Conservation (phyloP, 2,888 invertebrate species). For the Meandrusa payeni region DNA sequence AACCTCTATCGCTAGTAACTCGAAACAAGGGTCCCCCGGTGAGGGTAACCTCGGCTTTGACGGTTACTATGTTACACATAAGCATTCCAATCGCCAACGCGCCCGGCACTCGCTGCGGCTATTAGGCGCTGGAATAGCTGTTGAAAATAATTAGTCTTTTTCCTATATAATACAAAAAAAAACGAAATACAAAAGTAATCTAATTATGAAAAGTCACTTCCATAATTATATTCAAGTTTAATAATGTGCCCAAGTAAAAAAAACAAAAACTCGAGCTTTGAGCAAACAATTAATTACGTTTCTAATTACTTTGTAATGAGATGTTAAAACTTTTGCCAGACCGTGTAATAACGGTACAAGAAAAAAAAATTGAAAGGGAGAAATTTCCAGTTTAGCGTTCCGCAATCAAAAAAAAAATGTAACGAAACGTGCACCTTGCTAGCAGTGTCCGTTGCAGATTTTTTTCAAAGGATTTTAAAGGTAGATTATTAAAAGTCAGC, state of each 20-base stretch:
- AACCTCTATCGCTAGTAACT: too few relatives aligned
- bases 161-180: neutral
- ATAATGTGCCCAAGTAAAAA: slow-evolving; percentile 4
- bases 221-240: slow-evolving; percentile 1
- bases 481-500: too few relatives aligned
- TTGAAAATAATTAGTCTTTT: neutral
- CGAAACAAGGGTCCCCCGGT: too few relatives aligned
- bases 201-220: slow-evolving; percentile 3
- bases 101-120: neutral
- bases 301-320: slow-evolving; percentile 10
- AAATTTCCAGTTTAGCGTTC: neutral
- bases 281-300: slow-evolving; percentile 10
- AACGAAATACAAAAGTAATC: neutral
- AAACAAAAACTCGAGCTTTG: slow-evolving; percentile 5
- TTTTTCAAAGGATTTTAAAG: too few relatives aligned
- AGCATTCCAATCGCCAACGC: neutral
- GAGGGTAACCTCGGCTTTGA: too few relatives aligned
- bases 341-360: slow-evolving; percentile 4
- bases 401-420: neutral
- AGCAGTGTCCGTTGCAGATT: too few relatives aligned
- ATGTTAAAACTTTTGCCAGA: neutral
- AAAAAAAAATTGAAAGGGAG: neutral
- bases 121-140: too few relatives aligned
- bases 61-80: too few relatives aligned
- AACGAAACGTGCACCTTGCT: neutral